phyloP scores from a whole-genome alignment of 1,140 invertebrate genomes.

The Archivesica marissinica region DNA sequence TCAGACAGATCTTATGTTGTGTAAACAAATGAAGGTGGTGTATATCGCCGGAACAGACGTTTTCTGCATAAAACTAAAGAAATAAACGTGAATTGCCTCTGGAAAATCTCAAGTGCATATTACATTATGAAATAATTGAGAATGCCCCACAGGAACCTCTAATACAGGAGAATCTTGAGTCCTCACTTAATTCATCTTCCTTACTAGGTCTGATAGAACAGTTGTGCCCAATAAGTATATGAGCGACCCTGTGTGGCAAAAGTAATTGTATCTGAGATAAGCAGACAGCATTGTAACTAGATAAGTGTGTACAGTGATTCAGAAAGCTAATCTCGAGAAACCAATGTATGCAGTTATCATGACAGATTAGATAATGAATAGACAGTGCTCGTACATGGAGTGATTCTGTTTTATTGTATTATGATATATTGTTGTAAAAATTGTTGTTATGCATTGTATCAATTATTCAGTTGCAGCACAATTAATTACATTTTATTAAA shows the following conservation, averaged over 20 bases:
- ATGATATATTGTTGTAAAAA: no score
- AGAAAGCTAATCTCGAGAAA: no score
- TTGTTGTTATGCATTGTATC: no score
- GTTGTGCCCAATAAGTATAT: background rate
- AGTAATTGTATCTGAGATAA: conserved; percentile 14
- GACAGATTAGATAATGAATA: no score
- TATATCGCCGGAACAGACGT: conserved; percentile 18
- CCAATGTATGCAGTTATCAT: no score
- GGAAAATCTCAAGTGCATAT: background rate
- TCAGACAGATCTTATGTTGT: conserved; percentile 30
- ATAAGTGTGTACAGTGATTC: no score
- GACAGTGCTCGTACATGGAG: no score
- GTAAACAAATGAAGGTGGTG: background rate
- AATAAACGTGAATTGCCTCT: background rate
- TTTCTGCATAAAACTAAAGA: conserved; percentile 14
- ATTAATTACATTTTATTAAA: no score
- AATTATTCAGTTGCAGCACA: no score
- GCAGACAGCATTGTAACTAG: no score
- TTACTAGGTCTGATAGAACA: background rate
- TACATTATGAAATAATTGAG: background rate
- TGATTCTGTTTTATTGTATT: no score
- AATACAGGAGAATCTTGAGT: background rate
- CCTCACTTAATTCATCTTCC: no score
- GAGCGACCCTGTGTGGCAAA: conserved; percentile 15
- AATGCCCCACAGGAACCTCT: background rate